Evolutionary conservation across 2,113 vertebrate species (phyloP), one percentile per base, ranked within the genome.

Genomic region (Columba janthina): DNA sequence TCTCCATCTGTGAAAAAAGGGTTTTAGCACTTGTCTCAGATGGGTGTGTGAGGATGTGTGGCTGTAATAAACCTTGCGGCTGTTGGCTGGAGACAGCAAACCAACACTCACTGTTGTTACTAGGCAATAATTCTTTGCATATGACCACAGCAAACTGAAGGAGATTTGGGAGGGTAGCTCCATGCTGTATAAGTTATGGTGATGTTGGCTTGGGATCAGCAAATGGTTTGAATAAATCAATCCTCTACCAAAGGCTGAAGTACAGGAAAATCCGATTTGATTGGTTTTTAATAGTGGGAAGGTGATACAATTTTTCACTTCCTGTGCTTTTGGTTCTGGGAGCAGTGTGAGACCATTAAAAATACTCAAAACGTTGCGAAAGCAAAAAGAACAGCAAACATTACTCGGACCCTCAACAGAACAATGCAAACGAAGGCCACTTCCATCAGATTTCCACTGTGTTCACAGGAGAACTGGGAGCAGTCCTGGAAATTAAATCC

Each of bases 401-500:
- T 94, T 91, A 90, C 65, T 81, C 85, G 89, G 88, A 90, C 85
- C 92, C 76, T 86, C 5, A 16, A 53, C 25, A 75, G 70, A 92
- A 71, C 61, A 85, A 90, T 67, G 76, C 0, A 48, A 92, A 81
- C 0, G 2, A 88, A 94, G 85, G 69, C 48, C 32, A 24, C 78
- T 96, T 95, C 92, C 83, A 92, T 97, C 95, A 87, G 85, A 72
- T 65, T 96, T 96, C 85, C 53, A 40, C 76, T 84, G 32, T 53
- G 40, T 86, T 96, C 93, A 96, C 67, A 57, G 82, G 85, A 89
- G 85, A 78, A 84, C 44, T 65, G 88, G 94, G 92, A 96, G n/a
- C 72, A 96, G 81, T 95, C 95, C 90, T 92, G 82, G 79, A 95
- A 96, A 94, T 84, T 34, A 94, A 84, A 91, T 71, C 82, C 83